These are phyloP conservation scores for Aphelenchoides besseyi DNA, from an alignment of 1,140 invertebrate genomes.

Conservation along the genomic window DNA sequence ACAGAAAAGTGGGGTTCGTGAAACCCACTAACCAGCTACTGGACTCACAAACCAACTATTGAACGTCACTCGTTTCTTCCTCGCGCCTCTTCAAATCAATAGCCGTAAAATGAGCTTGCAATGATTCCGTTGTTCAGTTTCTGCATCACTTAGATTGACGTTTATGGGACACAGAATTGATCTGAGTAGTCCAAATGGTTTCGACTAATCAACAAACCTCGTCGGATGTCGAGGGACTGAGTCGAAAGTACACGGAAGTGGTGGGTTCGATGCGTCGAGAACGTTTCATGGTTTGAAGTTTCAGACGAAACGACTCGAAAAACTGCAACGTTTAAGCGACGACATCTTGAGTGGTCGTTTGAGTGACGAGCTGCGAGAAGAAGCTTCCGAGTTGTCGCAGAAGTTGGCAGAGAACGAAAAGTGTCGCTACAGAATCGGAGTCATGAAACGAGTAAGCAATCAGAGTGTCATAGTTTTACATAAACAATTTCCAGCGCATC, in stretches of 20 bases:
- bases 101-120: too few relatives aligned
- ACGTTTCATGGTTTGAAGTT: neutral
- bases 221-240: neutral
- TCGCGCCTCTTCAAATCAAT: too few relatives aligned
- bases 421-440: constrained; percentile 19
- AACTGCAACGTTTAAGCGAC: neutral
- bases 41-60: too few relatives aligned
- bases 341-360: neutral
- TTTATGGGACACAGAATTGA: too few relatives aligned
- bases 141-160: too few relatives aligned
- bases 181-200: neutral
- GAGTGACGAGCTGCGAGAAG: neutral
- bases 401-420: neutral
- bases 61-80: too few relatives aligned
- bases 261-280: too few relatives aligned
- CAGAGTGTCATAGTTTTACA: neutral
- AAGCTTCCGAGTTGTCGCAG: neutral
- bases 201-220: neutral
- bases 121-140: too few relatives aligned
- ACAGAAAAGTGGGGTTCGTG: too few relatives aligned
- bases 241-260: neutral
- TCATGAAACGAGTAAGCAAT: constrained; percentile 35
- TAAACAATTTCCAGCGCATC: constrained; percentile 11
- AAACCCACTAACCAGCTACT: too few relatives aligned
- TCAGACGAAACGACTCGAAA: neutral